These are phyloP conservation scores for Callospermophilus lateralis DNA, from an alignment of 2,113 vertebrate species.

Conservation along the genomic window DNA sequence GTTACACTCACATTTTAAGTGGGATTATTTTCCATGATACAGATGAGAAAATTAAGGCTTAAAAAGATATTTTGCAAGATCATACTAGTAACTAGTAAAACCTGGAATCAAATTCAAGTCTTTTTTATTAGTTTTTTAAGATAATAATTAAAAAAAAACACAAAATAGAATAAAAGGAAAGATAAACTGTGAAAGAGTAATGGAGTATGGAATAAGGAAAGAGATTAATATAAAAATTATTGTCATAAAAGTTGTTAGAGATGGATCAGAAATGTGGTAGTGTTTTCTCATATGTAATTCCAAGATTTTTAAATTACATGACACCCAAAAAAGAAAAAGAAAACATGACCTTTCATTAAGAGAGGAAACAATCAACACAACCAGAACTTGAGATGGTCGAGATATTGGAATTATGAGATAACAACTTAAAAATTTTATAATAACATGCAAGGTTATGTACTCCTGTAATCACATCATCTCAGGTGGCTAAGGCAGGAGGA, in stretches of 20 bases:
- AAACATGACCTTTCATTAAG: not conserved
- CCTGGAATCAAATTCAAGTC: not conserved
- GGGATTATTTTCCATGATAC: not conserved
- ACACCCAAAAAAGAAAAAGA: not conserved
- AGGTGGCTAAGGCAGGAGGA: not conserved
- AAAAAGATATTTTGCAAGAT: not conserved
- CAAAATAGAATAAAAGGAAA: no score
- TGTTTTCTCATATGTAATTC: not conserved
- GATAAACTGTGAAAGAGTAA: no score
- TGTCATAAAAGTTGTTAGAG: constrained; percentile 11
- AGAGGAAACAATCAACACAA: not conserved
- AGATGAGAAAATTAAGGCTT: constrained; percentile 36
- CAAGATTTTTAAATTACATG: constrained; percentile 60
- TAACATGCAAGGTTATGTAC: not conserved
- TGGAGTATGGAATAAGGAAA: not conserved
- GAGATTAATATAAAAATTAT: not conserved
- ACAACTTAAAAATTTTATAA: not conserved
- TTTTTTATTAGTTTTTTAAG: not conserved
- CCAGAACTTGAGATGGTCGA: not conserved
- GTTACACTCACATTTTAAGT: not conserved
- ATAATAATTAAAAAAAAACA: not conserved
- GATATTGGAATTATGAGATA: not conserved
- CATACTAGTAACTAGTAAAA: not conserved
- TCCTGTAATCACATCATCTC: not conserved
- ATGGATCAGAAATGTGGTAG: constrained; percentile 45